phyloP scores from a whole-genome alignment of 2,888 invertebrate genomes.

The Diploptera punctata region DNA sequence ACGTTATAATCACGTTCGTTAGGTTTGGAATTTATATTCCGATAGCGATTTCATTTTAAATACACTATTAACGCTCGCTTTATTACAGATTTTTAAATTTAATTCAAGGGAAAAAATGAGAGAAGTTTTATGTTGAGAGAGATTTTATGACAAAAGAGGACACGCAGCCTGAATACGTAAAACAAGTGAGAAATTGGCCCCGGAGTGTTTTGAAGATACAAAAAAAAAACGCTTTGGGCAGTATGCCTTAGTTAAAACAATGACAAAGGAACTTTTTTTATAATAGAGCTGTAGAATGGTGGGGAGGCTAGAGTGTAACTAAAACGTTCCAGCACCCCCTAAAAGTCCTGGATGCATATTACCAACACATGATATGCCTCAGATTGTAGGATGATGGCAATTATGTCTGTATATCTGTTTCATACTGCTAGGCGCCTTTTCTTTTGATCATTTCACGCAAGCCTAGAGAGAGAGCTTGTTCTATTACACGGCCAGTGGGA shows the following conservation, averaged over 20 bases:
- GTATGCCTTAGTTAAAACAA: constrained; percentile 14
- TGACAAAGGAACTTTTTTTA: constrained; percentile 20
- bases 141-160: constrained; percentile 8
- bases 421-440: constrained; percentile 5
- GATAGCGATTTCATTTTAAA: no score
- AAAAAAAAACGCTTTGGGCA: constrained; percentile 20
- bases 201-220: constrained; percentile 6
- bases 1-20: no score
- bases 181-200: constrained; percentile 22
- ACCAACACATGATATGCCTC: constrained; percentile 27
- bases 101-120: neutral
- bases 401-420: constrained; percentile 14
- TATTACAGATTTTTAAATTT: no score
- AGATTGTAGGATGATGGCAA: constrained; percentile 26
- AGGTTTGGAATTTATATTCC: no score
- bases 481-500: neutral
- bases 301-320: neutral
- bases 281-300: no score
- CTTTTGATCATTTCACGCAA: constrained; percentile 28
- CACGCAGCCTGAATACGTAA: constrained; percentile 6
- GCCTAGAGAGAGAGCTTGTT: neutral
- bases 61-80: no score
- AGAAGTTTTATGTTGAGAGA: neutral
- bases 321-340: constrained; percentile 7
- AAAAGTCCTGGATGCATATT: constrained; percentile 3